phyloP scores from a whole-genome alignment of 2,888 invertebrate species.

The Epicampocera succincta region DNA sequence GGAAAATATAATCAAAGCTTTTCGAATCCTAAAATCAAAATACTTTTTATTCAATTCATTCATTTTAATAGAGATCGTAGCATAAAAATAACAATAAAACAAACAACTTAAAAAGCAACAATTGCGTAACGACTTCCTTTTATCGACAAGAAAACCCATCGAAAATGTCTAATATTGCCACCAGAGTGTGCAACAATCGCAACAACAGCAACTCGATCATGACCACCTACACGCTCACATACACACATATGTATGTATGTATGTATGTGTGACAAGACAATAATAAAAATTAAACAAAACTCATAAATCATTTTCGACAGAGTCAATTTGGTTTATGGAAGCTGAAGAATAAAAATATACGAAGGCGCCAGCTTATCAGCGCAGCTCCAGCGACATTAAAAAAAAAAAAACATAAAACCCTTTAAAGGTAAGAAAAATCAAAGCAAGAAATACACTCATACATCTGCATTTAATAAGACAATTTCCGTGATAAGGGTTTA shows the following conservation, averaged over 20 bases:
- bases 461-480: slow-evolving; percentile 24
- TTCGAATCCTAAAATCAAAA: too few relatives aligned
- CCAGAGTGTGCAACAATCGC: slow-evolving; percentile 1
- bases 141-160: slow-evolving; percentile 29
- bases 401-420: slow-evolving; percentile 19
- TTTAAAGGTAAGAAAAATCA: slow-evolving; percentile 39
- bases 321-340: slow-evolving; percentile 56
- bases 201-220: slow-evolving; percentile 31
- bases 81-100: not conserved
- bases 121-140: slow-evolving; percentile 27
- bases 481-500: slow-evolving; percentile 49
- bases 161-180: slow-evolving; percentile 30
- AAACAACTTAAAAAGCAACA: not conserved
- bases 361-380: slow-evolving; percentile 80
- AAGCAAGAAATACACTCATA: slow-evolving; percentile 29
- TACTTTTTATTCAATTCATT: too few relatives aligned
- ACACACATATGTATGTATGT: slow-evolving; percentile 17
- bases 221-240: slow-evolving; percentile 49
- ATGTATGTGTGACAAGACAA: not conserved
- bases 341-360: slow-evolving; percentile 47
- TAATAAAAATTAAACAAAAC: slow-evolving; percentile 1
- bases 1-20: too few relatives aligned
- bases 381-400: slow-evolving; percentile 44
- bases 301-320: slow-evolving; percentile 67
- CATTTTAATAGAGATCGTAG: too few relatives aligned